Percentiles rank a stretch among this genome's conserved stretches.
Evolutionary conservation across 2,888 invertebrate genomes (phyloP).

Genomic region (Tethea ocularis): DNA sequence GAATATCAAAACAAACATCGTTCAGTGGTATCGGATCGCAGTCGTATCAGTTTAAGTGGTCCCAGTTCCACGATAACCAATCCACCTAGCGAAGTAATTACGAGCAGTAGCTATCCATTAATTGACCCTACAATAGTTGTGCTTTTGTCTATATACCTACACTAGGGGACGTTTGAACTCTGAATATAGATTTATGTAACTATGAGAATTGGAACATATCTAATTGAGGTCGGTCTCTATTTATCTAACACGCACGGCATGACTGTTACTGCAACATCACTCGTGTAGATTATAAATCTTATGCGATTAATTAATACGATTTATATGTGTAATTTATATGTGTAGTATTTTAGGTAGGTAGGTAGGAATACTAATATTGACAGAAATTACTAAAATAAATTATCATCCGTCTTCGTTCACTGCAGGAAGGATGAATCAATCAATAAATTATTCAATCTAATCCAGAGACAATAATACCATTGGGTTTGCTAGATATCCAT

Average conservation of each 20-base stretch:
- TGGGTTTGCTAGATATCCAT: too few relatives aligned
- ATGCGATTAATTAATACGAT: not conserved
- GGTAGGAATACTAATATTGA: too few relatives aligned
- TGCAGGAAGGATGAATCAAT: too few relatives aligned
- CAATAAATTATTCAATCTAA: too few relatives aligned
- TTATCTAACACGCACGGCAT: conserved; percentile 10
- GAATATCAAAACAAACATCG: not conserved
- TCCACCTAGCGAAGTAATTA: conserved; percentile 3
- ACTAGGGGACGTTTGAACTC: conserved; percentile 1
- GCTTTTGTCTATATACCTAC: not conserved
- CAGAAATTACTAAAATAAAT: too few relatives aligned
- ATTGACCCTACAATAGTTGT: not conserved
- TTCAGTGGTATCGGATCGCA: conserved; percentile 19
- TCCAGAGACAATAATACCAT: too few relatives aligned
- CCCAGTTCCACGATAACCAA: not conserved
- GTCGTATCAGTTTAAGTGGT: conserved; percentile 6
- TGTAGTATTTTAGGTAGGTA: too few relatives aligned
- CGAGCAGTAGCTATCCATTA: not conserved
- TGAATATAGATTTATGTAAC: conserved; percentile 4
- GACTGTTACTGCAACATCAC: too few relatives aligned
- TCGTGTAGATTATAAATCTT: not conserved
- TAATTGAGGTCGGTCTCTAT: not conserved
- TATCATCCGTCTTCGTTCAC: too few relatives aligned
- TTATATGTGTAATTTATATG: too few relatives aligned
- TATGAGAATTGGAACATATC: not conserved